Evolutionary conservation across 1,140 invertebrate genomes (phyloP), one percentile per base, ranked within the genome.

Genomic region (Choristoneura fumiferana): DNA sequence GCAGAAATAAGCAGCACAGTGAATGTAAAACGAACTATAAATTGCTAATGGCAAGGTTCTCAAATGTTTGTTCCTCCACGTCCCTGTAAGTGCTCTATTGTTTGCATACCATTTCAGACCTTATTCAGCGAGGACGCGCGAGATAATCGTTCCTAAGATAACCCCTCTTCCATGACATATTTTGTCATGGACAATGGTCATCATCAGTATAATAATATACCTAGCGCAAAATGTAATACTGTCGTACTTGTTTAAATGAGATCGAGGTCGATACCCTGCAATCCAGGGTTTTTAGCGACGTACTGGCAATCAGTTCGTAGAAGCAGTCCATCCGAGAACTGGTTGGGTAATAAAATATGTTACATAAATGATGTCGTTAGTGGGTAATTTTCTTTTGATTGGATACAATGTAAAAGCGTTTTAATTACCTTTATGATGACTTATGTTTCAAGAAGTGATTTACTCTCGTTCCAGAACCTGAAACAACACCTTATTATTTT

Each of bases 21-120:
- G 22, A n/a, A 14, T 29, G 43, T 9, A 49, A 49, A 49, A 17
- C n/a, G 9, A 49, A 45, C 40, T 43, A 43, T 22, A 43, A 43
- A 49, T 49, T n/a, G 43, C 18, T 49, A 49, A 49, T 49, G 18
- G 43, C 43, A 49, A 49, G 29, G 43, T 10, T 49, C 43, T 49
- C 10, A n/a, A 49, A 17, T 49, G 43, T 49, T 49, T 49, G 43
- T 33, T 18, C 43, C 18, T 33, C 43, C 17, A 22, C 43, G 43
- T 49, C 18, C 18, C 43, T 22, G 43, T 49, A 49, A 49, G 18
- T 49, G 43, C 12, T 49, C 43, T 49, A 49, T 49, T 49, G 43
- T 49, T 49, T 49, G 43, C 43, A 49, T 33, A 49, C 43, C 14
- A 18, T 18, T 49, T 12, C 43, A 49, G 43, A 40, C 43, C 22